Evolutionary conservation across 2,113 vertebrate species (phyloP), one percentile per base, ranked within the genome.

Genomic region (Oreocharis arfaki): DNA sequence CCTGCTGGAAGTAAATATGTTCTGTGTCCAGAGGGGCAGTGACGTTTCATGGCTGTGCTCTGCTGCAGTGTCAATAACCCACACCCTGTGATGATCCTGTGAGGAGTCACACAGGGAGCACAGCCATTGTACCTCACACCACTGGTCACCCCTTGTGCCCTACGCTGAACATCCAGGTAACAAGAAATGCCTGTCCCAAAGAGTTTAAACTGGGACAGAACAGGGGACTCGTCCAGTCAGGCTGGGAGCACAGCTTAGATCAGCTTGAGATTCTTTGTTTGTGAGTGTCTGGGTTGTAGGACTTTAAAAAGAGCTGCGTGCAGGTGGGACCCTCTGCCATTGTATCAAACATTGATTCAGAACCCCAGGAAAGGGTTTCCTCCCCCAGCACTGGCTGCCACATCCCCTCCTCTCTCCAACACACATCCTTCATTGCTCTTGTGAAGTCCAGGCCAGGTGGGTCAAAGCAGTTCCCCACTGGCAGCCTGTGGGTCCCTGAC

Each of bases 391-490:
- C 55, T 69, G 90, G 71, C 80, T 79, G 71, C 84, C 65, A 71
- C 70, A 19, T 80, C 87, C 59, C 59, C 83, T 90, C n/a, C 68
- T 76, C 44, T 56, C 60, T 78, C 23, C 13, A 10, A 13, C 39
- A 13, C 56, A 13, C 35, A 6, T 26, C 7, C 0, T 33, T 39
- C 6, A 0, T 9, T 39, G 26, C 4, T 35, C 56, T 59, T 3
- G 60, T 16, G 56, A 46, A 37, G 57, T 20, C 69, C 52, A 49
- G 35, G 16, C 57, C 20, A 8, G 2, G 17, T 17, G n/a, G 35
- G 17, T 47, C 7, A 1, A 2, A 81, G 47, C 4, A 3, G 32
- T 18, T 42, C 10, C 50, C 33, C 4, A 0, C 4, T 3, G 9
- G 27, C 52, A 63, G n/a, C 24, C 10, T 3, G 3, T 12, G 71